Conservation (phyloP, 2,888 invertebrate genomes). For the Phragmatobia fuliginosa region DNA sequence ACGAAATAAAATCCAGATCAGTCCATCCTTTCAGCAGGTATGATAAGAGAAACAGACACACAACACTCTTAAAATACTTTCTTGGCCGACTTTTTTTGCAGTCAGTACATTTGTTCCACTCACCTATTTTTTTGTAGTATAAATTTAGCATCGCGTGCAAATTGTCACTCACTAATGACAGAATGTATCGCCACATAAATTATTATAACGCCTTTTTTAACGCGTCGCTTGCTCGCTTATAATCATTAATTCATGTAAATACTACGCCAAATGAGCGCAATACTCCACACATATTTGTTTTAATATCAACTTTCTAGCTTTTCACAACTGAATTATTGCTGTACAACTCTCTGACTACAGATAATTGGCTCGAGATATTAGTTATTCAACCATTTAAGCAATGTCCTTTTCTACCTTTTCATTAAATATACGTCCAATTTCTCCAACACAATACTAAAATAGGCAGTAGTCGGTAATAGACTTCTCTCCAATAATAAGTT, state of each 20-base stretch:
- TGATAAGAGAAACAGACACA: not conserved
- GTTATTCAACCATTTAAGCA: too few relatives aligned
- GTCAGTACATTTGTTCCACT: constrained; percentile 54
- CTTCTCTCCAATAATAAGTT: too few relatives aligned
- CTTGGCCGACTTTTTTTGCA: constrained; percentile 32
- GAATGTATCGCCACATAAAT: constrained; percentile 58
- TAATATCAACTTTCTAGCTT: constrained; percentile 49
- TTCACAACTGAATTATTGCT: constrained; percentile 10
- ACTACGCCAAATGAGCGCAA: constrained; percentile 50
- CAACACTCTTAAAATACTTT: not conserved
- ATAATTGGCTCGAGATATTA: not conserved
- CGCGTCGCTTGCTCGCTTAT: constrained; percentile 53
- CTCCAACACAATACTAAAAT: too few relatives aligned
- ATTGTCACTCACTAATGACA: constrained; percentile 55
- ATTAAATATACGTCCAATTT: too few relatives aligned
- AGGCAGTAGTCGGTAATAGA: too few relatives aligned
- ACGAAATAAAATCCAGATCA: too few relatives aligned
- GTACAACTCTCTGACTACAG: not conserved
- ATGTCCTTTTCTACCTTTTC: too few relatives aligned
- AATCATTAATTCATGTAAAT: constrained; percentile 51
- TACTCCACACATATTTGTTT: constrained; percentile 44
- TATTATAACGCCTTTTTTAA: constrained; percentile 47
- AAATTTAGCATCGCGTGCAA: constrained; percentile 62
- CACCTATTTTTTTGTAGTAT: constrained; percentile 61
- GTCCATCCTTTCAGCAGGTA: not conserved